Base-by-base conservation (phyloP, 2,888 invertebrate genomes). In the Zaprionus obscuricornis region DNA sequence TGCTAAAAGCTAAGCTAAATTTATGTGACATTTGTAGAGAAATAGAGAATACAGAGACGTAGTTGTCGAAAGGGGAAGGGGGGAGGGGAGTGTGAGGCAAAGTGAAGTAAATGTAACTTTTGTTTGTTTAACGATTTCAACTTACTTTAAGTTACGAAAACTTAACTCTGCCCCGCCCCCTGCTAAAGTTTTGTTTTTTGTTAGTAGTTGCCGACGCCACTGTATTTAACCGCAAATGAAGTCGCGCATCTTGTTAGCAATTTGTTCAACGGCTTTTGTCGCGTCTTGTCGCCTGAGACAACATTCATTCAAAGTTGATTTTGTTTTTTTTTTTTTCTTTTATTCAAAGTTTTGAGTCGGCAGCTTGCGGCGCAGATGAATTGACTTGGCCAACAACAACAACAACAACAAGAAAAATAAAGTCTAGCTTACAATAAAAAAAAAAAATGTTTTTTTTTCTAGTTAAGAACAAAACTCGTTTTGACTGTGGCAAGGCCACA, bases 391-490 rank as follows among this genome's bases (percentile, higher is more conserved):
- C 59, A 47, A 43, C 45, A 40, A 56, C 66, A 62, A 40, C 36
- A 46, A n/a, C n/a, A n/a, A n/a, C n/a, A n/a, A n/a, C n/a, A n/a
- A n/a, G n/a, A n/a, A n/a, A n/a, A n/a, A n/a, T n/a, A n/a, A 37
- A 54, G 50, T 37, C 42, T 29, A 14, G 31, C 10, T 14, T 14
- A 56, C 33, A 66, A 49, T 57, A 55, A n/a, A n/a, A n/a, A n/a
- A n/a, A n/a, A n/a, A n/a, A n/a, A n/a, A n/a, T n/a, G n/a, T n/a
- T n/a, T n/a, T n/a, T n/a, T 43, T 26, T 64, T 56, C 56, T 49
- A 50, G 57, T 4, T 71, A 64, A 71, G 51, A 58, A 3, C 22
- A 50, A 56, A 74, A 78, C 78, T 54, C 56, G 82, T 73, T 73
- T 71, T 14, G 40, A 10, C 36, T 10, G 59, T 26, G 54, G 40